phyloP scores from a whole-genome alignment of 2,797 vertebrate species.

The Propithecus perrieri region DNA sequence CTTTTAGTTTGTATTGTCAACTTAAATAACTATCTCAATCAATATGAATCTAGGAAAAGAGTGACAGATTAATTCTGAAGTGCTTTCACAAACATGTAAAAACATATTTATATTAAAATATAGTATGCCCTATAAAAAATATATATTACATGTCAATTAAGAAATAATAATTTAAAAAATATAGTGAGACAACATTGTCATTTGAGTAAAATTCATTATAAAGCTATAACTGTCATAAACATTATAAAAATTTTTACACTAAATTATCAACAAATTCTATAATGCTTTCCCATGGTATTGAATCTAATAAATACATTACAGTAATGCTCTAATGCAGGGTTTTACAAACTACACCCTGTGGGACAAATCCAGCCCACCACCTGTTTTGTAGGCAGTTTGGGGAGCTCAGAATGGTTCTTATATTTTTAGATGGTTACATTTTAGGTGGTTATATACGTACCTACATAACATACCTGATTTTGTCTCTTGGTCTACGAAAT shows the following conservation, averaged over 20 bases:
- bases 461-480: neutral
- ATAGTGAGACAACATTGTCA: neutral
- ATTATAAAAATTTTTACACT: neutral
- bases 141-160: neutral
- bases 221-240: neutral
- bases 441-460: neutral
- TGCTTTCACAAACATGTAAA: neutral
- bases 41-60: neutral
- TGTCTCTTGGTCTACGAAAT: neutral
- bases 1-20: neutral
- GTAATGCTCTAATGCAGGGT: neutral
- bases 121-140: neutral
- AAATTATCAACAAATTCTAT: neutral
- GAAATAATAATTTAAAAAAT: neutral
- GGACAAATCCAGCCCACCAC: neutral
- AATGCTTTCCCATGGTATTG: neutral
- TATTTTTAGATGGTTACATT: neutral
- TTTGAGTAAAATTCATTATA: slow-evolving; percentile 1
- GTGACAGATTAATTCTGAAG: neutral
- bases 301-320: neutral
- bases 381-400: neutral
- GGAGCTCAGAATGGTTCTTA: neutral
- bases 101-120: neutral
- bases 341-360: neutral
- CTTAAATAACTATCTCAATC: neutral